Evolutionary conservation across 2,797 vertebrate species (phyloP).

Genomic region (Harpagifer antarcticus): DNA sequence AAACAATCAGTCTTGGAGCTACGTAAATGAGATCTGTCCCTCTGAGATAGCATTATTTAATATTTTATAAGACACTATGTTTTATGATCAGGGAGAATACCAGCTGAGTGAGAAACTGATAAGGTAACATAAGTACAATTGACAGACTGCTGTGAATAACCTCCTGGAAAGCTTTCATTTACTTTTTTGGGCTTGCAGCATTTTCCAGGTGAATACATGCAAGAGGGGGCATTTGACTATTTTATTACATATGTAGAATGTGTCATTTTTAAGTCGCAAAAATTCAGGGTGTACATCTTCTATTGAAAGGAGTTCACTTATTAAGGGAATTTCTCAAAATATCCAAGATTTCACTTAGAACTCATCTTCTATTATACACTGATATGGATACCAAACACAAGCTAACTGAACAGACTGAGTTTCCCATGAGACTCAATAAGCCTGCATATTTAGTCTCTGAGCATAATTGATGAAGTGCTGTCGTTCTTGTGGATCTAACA

Average conservation of each 20-base stretch:
- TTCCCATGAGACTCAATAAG: conserved; percentile 55
- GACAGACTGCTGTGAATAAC: conserved; percentile 62
- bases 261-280: neutral
- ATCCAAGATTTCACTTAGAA: conserved; percentile 22
- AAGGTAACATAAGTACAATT: conserved; percentile 55
- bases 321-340: neutral
- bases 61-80: conserved; percentile 57
- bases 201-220: conserved; percentile 56
- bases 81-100: conserved; percentile 48
- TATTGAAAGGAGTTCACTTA: conserved; percentile 13
- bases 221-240: neutral
- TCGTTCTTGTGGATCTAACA: conserved; percentile 40
- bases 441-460: conserved; percentile 50
- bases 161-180: conserved; percentile 59
- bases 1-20: conserved; percentile 14
- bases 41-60: conserved; percentile 39
- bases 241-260: conserved; percentile 16
- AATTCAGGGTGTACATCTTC: conserved; percentile 14
- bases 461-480: conserved; percentile 66
- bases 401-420: conserved; percentile 28
- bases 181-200: conserved; percentile 51
- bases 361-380: neutral
- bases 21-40: conserved; percentile 28
- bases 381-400: conserved; percentile 25
- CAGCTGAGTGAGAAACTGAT: conserved; percentile 43